Evolutionary conservation across 2,888 invertebrate genomes (phyloP), one percentile per base, ranked within the genome.

Genomic region (Drosophila maculinotata): DNA sequence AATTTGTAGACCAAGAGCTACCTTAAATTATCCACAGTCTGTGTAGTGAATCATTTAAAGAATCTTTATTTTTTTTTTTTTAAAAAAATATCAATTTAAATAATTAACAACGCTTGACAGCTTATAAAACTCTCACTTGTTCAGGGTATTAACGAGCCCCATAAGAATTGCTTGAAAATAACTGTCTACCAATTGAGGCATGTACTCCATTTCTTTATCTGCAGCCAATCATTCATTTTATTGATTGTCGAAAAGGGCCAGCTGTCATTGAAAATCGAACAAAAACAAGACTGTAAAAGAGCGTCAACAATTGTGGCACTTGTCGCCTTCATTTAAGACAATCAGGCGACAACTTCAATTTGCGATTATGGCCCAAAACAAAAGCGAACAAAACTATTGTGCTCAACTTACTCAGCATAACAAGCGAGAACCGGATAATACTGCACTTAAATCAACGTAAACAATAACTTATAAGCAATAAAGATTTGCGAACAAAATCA

Each of bases 341-440:
- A 71, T 78, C 70, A 47, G 76, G 48, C 73, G 74, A 56, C 59
- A 85, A 79, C 63, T 83, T 71, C 73, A 69, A 74, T 74, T 56
- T 54, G 60, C 48, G 67, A 74, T 76, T 85, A 79, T 73, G 51
- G 49, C 17, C 44, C 48, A 62, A 56, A 45, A 31, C 44, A 47
- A 41, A 36, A 41, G 6, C 36, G 39, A 26, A 20, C 20, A 47
- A 57, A 48, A 33, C 9, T 45, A 25, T n/a, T 30, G 28, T 26
- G 5, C 28, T 28, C 49, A 48, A 15, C 10, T 39, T 52, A 14
- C 28, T 28, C 33, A 39, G 28, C 23, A 26, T 17, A 52, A 44
- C 58, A 4, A 56, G 69, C 28, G 7, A 8, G 31, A 81, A 66
- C 79, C 60, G 62, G 81, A 64, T 78, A 33, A 48, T 54, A 64